Conservation (phyloP, 2,797 vertebrate species). For the Phaenicophaeus curvirostris region DNA sequence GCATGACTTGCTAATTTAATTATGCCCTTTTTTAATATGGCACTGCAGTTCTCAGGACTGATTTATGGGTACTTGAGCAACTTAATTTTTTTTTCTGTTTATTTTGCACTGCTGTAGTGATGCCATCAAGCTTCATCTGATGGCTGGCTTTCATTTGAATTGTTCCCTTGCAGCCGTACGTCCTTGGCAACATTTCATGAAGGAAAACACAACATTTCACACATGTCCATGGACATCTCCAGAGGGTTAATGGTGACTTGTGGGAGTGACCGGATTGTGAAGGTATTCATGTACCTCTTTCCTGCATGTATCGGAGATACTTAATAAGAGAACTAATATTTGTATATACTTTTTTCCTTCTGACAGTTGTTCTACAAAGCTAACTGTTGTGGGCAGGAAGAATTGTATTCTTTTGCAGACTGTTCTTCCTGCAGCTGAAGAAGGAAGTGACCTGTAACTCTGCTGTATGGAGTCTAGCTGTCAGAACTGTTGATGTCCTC, state of each 20-base stretch:
- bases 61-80: neutral
- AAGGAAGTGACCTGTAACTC: neutral
- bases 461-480: neutral
- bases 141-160: neutral
- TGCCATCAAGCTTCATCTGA: neutral
- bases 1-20: neutral
- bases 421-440: neutral
- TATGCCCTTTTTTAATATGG: neutral
- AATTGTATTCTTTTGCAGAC: neutral
- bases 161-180: conserved; percentile 82
- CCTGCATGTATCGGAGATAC: neutral
- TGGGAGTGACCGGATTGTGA: conserved; percentile 92
- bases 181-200: conserved; percentile 96
- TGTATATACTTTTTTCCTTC: neutral
- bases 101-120: neutral
- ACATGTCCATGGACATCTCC: conserved; percentile 95
- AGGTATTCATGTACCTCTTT: conserved; percentile 79
- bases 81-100: neutral
- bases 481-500: neutral
- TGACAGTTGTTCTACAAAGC: neutral
- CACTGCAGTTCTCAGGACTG: neutral
- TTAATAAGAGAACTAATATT: neutral
- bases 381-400: neutral
- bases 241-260: conserved; percentile 97
- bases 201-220: conserved; percentile 96